Evolutionary conservation across 2,888 invertebrate genomes (phyloP).

Genomic region (Anarsia innoxiella): DNA sequence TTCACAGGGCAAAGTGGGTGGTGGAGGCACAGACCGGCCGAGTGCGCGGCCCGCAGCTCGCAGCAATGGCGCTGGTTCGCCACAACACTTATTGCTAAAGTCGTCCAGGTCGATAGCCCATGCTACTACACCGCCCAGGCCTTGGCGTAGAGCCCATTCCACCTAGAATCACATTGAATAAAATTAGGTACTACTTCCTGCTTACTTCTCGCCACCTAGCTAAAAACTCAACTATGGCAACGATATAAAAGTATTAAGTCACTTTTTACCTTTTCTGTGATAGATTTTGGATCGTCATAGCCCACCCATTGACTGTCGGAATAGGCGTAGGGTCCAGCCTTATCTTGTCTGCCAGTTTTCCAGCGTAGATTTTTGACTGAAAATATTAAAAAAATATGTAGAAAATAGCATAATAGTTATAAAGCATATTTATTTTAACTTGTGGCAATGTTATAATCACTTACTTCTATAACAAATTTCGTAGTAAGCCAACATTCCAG

Average conservation of each 20-base stretch:
- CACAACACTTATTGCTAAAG: constrained; percentile 88
- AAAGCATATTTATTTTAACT: no score
- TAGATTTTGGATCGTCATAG: constrained; percentile 87
- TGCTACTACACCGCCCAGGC: constrained; percentile 87
- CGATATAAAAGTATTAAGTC: no score
- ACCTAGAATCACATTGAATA: no score
- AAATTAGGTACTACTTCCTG: no score
- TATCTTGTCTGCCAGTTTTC: constrained; percentile 76
- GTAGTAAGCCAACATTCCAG: constrained; percentile 91
- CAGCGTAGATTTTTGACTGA: constrained; percentile 79
- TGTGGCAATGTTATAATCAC: neutral
- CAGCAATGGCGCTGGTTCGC: constrained; percentile 85
- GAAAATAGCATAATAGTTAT: no score
- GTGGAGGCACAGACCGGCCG: constrained; percentile 72
- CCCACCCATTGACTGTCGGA: constrained; percentile 91
- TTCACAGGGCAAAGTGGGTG: constrained; percentile 76
- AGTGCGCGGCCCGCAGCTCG: constrained; percentile 85
- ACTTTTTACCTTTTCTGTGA: constrained; percentile 79
- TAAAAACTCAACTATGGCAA: no score
- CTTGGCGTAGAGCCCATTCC: constrained; percentile 81
- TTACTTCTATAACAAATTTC: constrained; percentile 84
- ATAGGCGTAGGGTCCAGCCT: constrained; percentile 85
- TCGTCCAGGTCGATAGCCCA: constrained; percentile 94
- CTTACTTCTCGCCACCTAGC: no score
- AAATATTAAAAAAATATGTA: constrained; percentile 18